phyloP scores from a whole-genome alignment of 1,140 invertebrate genomes.

The Pentalonia nigronervosa region DNA sequence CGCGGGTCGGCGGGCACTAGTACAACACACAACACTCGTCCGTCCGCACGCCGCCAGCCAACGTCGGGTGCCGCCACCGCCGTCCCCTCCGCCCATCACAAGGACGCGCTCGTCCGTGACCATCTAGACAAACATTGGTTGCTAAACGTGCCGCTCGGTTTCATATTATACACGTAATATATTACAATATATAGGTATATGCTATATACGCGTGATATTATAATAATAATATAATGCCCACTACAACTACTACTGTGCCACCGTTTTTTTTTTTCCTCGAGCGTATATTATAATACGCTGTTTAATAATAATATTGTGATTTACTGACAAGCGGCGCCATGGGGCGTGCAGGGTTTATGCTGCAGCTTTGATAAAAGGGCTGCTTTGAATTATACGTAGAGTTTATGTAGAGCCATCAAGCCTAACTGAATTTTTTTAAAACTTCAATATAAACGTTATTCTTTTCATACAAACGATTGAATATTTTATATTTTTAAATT shows the following conservation, averaged over 20 bases:
- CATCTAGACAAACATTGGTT: conserved; percentile 54
- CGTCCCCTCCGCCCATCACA: background rate
- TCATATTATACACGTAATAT: background rate
- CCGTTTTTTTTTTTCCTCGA: background rate
- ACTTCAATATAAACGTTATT: too few species aligned
- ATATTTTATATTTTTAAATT: too few species aligned
- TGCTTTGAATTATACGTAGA: background rate
- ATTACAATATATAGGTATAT: background rate
- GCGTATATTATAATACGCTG: background rate
- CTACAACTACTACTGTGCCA: background rate
- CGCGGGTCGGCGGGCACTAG: background rate
- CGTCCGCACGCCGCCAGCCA: background rate
- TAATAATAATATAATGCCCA: background rate
- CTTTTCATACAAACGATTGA: background rate
- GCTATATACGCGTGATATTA: background rate
- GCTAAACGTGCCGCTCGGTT: conserved; percentile 37
- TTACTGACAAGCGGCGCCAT: background rate
- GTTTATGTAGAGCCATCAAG: background rate
- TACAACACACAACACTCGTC: background rate
- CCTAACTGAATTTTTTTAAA: background rate
- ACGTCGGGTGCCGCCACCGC: background rate
- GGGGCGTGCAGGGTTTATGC: background rate
- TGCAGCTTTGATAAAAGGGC: background rate
- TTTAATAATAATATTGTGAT: background rate
- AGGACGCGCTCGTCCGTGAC: conserved; percentile 47